Percentiles rank a stretch among this genome's conserved stretches.
These are phyloP conservation scores for Napeogenes inachia DNA, from an alignment of 2,888 invertebrate species.

Conservation along the genomic window DNA sequence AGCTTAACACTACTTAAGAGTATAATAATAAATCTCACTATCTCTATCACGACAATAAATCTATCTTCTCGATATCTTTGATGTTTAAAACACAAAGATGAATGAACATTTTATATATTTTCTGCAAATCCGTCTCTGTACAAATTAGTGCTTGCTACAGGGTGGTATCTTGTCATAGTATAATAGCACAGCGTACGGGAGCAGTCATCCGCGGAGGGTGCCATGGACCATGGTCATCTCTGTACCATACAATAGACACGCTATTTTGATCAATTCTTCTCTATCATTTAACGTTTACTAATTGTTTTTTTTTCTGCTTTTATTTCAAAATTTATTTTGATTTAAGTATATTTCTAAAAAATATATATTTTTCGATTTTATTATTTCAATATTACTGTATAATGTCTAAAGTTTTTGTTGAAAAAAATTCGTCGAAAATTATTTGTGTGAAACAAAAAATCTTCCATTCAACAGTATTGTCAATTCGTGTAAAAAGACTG, in stretches of 20 bases:
- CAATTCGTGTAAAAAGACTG: too few species aligned
- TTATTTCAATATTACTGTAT: too few species aligned
- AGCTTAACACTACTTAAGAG: too few species aligned
- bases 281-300: not conserved
- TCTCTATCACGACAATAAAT: not conserved
- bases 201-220: slow-evolving; percentile 14
- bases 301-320: too few species aligned
- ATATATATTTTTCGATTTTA: too few species aligned
- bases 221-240: slow-evolving; percentile 8
- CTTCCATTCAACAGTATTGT: too few species aligned
- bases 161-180: slow-evolving; percentile 70
- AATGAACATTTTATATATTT: not conserved
- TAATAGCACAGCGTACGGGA: slow-evolving; percentile 44
- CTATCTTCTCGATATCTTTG: not conserved
- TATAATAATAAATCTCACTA: too few species aligned
- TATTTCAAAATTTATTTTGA: too few species aligned
- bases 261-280: slow-evolving; percentile 4
- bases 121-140: slow-evolving; percentile 48
- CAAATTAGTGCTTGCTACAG: slow-evolving; percentile 68
- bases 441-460: too few species aligned
- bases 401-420: too few species aligned
- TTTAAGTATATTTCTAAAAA: too few species aligned
- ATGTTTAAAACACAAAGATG: not conserved
- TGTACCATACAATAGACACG: slow-evolving; percentile 20
- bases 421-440: too few species aligned